These are phyloP conservation scores for Graphium colonna DNA, from an alignment of 2,888 invertebrate genomes.

Conservation along the genomic window DNA sequence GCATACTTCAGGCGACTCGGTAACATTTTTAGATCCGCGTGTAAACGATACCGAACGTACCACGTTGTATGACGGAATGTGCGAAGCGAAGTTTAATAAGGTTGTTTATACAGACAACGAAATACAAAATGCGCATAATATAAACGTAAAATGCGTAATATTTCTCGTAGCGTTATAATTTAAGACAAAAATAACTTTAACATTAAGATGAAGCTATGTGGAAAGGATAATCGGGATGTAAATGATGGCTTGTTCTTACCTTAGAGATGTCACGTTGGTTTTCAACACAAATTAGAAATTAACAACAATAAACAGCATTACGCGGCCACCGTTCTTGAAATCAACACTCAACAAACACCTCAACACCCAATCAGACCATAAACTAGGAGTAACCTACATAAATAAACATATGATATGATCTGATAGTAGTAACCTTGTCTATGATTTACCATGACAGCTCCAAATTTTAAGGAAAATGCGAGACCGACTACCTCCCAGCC, in stretches of 20 bases:
- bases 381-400: conserved; percentile 71
- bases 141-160: conserved; percentile 45
- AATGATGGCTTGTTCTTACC: conserved; percentile 45
- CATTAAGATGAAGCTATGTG: not conserved
- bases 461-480: conserved; percentile 4
- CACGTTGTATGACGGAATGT: conserved; percentile 35
- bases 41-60: conserved; percentile 66
- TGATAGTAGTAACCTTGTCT: conserved; percentile 34
- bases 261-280: conserved; percentile 48
- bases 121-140: conserved; percentile 58
- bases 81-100: conserved; percentile 35
- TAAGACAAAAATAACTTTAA: conserved; percentile 16
- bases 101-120: conserved; percentile 38
- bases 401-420: conserved; percentile 72
- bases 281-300: conserved; percentile 61
- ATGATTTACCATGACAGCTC: conserved; percentile 30
- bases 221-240: conserved; percentile 21
- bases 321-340: conserved; percentile 60
- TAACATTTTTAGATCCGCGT: conserved; percentile 75
- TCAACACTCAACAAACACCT: conserved; percentile 69
- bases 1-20: conserved; percentile 60
- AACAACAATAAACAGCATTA: conserved; percentile 74
- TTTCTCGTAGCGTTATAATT: conserved; percentile 32
- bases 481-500: too few relatives aligned
- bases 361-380: conserved; percentile 73